phyloP scores from a whole-genome alignment of 2,113 vertebrate genomes.

The Spea bombifrons region DNA sequence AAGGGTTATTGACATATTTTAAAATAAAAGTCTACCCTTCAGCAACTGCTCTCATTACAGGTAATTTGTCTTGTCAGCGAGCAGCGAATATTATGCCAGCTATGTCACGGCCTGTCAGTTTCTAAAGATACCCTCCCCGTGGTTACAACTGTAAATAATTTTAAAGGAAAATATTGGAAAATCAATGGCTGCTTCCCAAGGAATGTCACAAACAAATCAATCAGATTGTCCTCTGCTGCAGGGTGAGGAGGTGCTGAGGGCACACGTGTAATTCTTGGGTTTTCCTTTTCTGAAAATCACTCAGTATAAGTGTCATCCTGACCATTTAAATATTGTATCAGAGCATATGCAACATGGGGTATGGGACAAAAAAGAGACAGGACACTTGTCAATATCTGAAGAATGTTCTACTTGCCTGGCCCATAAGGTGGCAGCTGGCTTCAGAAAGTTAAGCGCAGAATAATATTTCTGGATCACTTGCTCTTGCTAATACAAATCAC shows the following conservation, averaged over 20 bases:
- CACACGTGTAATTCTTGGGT: constrained; percentile 84
- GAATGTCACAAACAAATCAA: constrained; percentile 97
- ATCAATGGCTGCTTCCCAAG: constrained; percentile 98
- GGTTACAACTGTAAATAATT: constrained; percentile 97
- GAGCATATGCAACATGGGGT: background rate
- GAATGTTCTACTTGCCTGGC: background rate
- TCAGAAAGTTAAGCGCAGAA: background rate
- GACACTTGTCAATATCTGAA: constrained; percentile 70
- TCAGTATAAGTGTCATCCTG: constrained; percentile 95
- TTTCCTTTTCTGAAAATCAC: constrained; percentile 88
- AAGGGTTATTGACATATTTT: constrained; percentile 94
- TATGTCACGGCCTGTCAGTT: constrained; percentile 80
- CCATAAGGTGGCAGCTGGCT: background rate
- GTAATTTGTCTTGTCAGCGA: constrained; percentile 93
- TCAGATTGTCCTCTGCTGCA: constrained; percentile 84
- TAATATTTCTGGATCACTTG: background rate
- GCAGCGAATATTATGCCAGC: constrained; percentile 84
- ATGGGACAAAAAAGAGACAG: constrained; percentile 69
- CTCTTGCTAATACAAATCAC: background rate
- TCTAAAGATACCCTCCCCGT: constrained; percentile 79
- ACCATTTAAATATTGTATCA: constrained; percentile 7
- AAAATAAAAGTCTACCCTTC: constrained; percentile 95
- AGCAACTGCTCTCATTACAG: constrained; percentile 89
- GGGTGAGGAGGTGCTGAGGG: constrained; percentile 73
- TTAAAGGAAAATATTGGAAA: constrained; percentile 97